A percentile compares a stretch with the other conserved stretches of the same genome.
Evolutionary conservation across 2,113 vertebrate species (phyloP).

Genomic region (Brachyhypopomus gauderio): DNA sequence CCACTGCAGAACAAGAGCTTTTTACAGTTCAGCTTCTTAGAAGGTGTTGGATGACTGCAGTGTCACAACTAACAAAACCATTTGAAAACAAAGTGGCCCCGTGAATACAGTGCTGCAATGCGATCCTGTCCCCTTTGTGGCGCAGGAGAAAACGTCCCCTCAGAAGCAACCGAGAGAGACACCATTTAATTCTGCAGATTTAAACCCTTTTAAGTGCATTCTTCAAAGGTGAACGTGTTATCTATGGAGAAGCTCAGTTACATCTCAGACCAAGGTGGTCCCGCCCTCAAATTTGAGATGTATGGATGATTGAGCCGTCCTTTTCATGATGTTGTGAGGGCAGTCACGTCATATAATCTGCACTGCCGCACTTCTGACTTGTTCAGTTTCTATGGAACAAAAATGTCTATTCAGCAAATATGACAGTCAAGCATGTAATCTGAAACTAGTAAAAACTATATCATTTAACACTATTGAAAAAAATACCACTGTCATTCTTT

Average conservation of each 20-base stretch:
- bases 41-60: slow-evolving; percentile 82
- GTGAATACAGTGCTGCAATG: slow-evolving; percentile 78
- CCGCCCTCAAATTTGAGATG: slow-evolving; percentile 47
- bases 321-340: slow-evolving; percentile 7
- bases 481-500: too few relatives aligned
- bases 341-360: not conserved
- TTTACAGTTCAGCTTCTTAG: slow-evolving; percentile 75
- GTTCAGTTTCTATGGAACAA: not conserved
- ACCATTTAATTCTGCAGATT: slow-evolving; percentile 70
- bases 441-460: too few relatives aligned
- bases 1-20: slow-evolving; percentile 60
- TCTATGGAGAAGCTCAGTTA: slow-evolving; percentile 69
- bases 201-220: slow-evolving; percentile 74
- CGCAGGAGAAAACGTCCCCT: slow-evolving; percentile 71
- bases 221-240: slow-evolving; percentile 75
- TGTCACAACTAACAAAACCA: slow-evolving; percentile 87
- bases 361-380: not conserved
- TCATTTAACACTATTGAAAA: too few relatives aligned
- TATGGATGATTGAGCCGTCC: slow-evolving; percentile 28
- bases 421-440: too few relatives aligned
- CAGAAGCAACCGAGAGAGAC: slow-evolving; percentile 71
- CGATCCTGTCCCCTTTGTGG: slow-evolving; percentile 72
- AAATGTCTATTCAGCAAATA: not conserved
- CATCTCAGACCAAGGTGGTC: slow-evolving; percentile 45
- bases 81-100: slow-evolving; percentile 82